Conservation (phyloP, 2,888 invertebrate genomes). For the Mythimna loreyi region DNA sequence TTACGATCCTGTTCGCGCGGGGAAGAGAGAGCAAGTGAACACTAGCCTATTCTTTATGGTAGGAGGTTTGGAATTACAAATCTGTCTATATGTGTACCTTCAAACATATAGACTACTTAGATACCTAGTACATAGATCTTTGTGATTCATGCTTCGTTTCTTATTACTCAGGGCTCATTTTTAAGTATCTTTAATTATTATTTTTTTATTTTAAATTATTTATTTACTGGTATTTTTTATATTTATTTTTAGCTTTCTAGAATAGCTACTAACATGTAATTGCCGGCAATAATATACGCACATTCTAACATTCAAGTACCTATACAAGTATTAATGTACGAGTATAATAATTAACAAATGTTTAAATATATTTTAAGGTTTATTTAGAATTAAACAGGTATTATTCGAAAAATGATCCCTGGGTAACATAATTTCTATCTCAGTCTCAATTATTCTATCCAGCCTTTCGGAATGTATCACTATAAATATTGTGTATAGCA, state of each 20-base stretch:
- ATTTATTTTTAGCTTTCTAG: slow-evolving; percentile 25
- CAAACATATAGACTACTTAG: slow-evolving; percentile 69
- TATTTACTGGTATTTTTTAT: slow-evolving; percentile 7
- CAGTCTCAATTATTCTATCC: slow-evolving; percentile 24
- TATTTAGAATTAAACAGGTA: neutral
- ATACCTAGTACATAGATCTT: slow-evolving; percentile 57
- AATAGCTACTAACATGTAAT: slow-evolving; percentile 25
- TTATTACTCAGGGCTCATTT: slow-evolving; percentile 62
- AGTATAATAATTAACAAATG: slow-evolving; percentile 2
- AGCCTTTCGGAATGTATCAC: slow-evolving; percentile 23
- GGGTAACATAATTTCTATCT: slow-evolving; percentile 47
- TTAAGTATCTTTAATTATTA: slow-evolving; percentile 1
- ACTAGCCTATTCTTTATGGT: slow-evolving; percentile 87
- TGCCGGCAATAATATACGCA: slow-evolving; percentile 17
- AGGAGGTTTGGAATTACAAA: slow-evolving; percentile 84
- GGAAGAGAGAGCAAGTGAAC: slow-evolving; percentile 89
- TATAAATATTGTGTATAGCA: slow-evolving; percentile 25
- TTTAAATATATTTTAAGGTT: neutral
- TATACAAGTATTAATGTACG: slow-evolving; percentile 2
- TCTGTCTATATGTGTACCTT: slow-evolving; percentile 72
- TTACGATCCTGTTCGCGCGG: slow-evolving; percentile 84
- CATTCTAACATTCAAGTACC: slow-evolving; percentile 3
- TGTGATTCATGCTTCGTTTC: slow-evolving; percentile 61
- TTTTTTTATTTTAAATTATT: neutral
- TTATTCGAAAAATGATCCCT: slow-evolving; percentile 56